Conservation (phyloP, 2,888 invertebrate genomes). For the Xestia rhomboidea region DNA sequence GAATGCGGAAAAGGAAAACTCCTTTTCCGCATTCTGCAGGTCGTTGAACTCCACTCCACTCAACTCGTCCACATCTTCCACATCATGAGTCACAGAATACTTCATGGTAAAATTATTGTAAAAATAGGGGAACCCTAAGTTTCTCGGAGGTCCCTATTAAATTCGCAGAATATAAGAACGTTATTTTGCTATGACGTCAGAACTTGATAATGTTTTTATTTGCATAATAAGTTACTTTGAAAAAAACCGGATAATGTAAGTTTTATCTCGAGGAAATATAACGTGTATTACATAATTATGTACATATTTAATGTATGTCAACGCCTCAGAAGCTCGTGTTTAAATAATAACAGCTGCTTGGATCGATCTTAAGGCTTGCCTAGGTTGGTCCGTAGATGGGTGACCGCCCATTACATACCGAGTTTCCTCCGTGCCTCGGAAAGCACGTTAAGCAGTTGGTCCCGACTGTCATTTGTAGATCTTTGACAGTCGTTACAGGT, state of each 20-base stretch:
- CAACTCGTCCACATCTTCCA: not conserved
- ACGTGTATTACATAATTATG: not conserved
- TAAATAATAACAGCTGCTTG: too few relatives aligned
- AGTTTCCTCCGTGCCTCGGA: too few relatives aligned
- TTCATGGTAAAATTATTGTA: too few relatives aligned
- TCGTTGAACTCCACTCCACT: too few relatives aligned
- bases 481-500: too few relatives aligned
- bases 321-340: too few relatives aligned
- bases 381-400: too few relatives aligned
- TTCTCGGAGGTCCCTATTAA: not conserved
- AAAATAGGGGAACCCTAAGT: not conserved
- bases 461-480: too few relatives aligned
- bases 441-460: too few relatives aligned
- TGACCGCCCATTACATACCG: too few relatives aligned
- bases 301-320: not conserved
- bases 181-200: slow-evolving; percentile 9
- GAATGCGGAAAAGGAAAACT: too few relatives aligned
- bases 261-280: slow-evolving; percentile 10
- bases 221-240: not conserved
- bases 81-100: slow-evolving; percentile 1
- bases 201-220: not conserved
- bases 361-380: too few relatives aligned
- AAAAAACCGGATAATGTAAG: slow-evolving; percentile 5
- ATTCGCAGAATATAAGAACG: not conserved
- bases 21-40: not conserved